Evolutionary conservation across 2,888 invertebrate genomes (phyloP), one percentile per base, ranked within the genome.

Genomic region (Molorchus minor): DNA sequence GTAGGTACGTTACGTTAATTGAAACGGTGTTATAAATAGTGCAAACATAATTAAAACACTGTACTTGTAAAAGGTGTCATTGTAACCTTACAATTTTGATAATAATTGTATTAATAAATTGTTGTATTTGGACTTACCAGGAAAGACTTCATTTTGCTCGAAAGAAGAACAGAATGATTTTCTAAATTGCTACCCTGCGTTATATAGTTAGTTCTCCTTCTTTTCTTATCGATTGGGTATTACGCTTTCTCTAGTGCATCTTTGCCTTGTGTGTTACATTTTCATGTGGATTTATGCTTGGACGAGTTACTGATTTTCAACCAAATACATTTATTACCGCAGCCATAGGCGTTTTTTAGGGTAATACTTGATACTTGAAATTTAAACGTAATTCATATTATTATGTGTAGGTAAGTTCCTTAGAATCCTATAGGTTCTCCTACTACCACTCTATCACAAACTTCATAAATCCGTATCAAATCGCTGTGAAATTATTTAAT

Each of bases 201-300:
- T 58, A 49, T 58, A 58, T 54, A 54, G 20, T 36, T 38, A 51
- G 36, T 51, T 4, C 49, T 51, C 49, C 49, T 51, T 40, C 49
- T 51, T 40, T 30, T 25, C 25, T 16, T 51, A 13, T n/a, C 5
- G n/a, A 25, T 36, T 17, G 20, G 5, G 25, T 21, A 16, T 56
- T 36, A 40, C 43, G 46, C 62, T 62, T 58, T 62, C 62, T 21
- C 62, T 41, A 54, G 45, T 21, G 43, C 52, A 53, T 57, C 62
- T 56, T 55, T 41, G 8, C 52, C 33, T n/a, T 25, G 38, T 17
- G 36, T 53, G 47, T 36, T 55, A 16, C 38, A 56, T 58, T 58
- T 59, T 58, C 56, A 56, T 41, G 20, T 58, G 52, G 46, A 56
- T 52, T 58, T 38, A 51, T 62, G 62, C 62, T 56, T 58, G 55